Base-by-base conservation (phyloP, 2,797 vertebrate genomes). In the Spea hammondii region DNA sequence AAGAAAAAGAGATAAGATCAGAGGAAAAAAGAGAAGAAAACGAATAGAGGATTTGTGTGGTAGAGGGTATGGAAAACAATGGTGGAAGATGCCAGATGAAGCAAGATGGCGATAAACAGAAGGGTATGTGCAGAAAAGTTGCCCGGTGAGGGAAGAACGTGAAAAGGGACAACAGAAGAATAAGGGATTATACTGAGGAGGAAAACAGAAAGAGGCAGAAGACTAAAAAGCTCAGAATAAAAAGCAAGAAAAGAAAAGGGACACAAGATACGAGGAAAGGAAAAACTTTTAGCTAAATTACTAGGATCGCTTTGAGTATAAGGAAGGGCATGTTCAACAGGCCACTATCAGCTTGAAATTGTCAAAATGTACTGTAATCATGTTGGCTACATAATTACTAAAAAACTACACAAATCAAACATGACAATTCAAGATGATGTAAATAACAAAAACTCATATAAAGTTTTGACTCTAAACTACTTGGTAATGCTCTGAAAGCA, bases 121-220 rank as follows among this genome's bases (percentile, higher is more conserved):
- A 84, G 82, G 72, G 6, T 12, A 72, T 32, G 76, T 71, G 44
- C 0, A 45, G 12, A 51, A 50, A 50, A 47, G 14, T 11, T 14
- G 5, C 4, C 13, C 10, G 4, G 5, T 5, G 32, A 11, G 17
- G 3, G 32, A 62, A 7, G 1, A 11, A 4, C 3, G n/a, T 3
- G 87, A 70, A 85, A 85, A 69, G 48, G 79, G 85, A 84, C 88
- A 86, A 91, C 88, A 91, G 86, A 87, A 84, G 87, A 86, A 84
- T 79, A 8, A 50, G 71, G n/a, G 68, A 78, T 77, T 46, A 45
- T 9, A 11, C 8, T 11, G 13, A 45, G 9, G 8, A 5, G 79
- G 85, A 68, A 6, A n/a, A 1, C 5, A 11, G 5, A n/a, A 13
- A 12, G 1, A n/a, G 5, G 12, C 10, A 11, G 5, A 47, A 11